phyloP scores from a whole-genome alignment of 2,888 invertebrate genomes.

The Chalcosyrphus nemorum region DNA sequence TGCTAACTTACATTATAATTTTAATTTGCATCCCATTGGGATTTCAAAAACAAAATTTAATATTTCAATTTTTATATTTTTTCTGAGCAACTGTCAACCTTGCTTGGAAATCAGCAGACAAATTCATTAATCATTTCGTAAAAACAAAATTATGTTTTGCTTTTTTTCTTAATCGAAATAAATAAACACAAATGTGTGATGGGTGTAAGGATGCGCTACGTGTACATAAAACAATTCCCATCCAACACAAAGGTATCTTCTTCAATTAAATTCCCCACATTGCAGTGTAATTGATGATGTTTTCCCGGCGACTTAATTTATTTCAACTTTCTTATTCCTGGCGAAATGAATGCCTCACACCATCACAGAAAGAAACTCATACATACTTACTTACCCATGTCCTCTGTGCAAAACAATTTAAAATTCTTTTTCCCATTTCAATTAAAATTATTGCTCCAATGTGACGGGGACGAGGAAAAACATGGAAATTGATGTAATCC shows the following conservation, averaged over 20 bases:
- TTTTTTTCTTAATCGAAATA: constrained; percentile 16
- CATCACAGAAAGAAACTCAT: background rate
- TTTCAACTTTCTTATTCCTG: constrained; percentile 49
- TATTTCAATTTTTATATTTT: constrained; percentile 25
- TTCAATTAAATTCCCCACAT: constrained; percentile 57
- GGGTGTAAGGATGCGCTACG: background rate
- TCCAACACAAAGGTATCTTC: constrained; percentile 10
- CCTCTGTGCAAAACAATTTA: constrained; percentile 52
- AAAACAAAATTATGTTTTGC: constrained; percentile 15
- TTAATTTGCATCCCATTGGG: background rate
- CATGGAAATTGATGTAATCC: constrained; percentile 63
- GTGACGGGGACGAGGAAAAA: constrained; percentile 27
- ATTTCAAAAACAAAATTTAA: background rate
- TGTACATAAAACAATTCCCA: background rate
- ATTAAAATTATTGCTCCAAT: constrained; percentile 68
- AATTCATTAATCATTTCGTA: constrained; percentile 44
- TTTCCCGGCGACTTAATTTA: constrained; percentile 61
- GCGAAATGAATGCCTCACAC: background rate
- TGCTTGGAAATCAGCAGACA: background rate
- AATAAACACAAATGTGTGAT: background rate
- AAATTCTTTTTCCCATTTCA: constrained; percentile 67
- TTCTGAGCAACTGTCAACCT: constrained; percentile 10
- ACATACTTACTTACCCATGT: background rate
- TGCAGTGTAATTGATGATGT: constrained; percentile 62
- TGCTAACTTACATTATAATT: background rate